A percentile compares a stretch with the other conserved stretches of the same genome.
phyloP scores from a whole-genome alignment of 2,113 vertebrate species.

The Phrynocephalus versicolor region DNA sequence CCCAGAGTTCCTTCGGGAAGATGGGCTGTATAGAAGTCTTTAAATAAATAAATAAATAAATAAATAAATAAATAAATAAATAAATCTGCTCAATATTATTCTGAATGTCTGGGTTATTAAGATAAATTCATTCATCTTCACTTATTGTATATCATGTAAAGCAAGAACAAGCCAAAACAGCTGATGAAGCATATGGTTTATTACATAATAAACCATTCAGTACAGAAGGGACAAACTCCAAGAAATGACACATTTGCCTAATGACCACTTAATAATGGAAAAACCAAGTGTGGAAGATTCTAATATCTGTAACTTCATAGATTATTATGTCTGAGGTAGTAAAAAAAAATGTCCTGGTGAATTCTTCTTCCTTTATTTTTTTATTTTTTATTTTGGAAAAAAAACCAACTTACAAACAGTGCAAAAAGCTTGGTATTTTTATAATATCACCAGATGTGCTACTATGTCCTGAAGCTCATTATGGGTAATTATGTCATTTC shows the following conservation, averaged over 20 bases:
- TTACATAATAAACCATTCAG: conserved; percentile 45
- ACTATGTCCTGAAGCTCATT: background rate
- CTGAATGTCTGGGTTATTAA: conserved; percentile 56
- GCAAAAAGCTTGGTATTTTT: background rate
- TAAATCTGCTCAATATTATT: conserved; percentile 24
- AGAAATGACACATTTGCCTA: conserved; percentile 51
- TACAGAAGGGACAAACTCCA: conserved; percentile 64
- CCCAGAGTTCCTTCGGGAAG: too few relatives aligned
- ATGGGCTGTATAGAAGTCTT: too few relatives aligned
- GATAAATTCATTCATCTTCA: conserved; percentile 55
- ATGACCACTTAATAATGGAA: conserved; percentile 56
- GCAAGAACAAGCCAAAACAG: conserved; percentile 73
- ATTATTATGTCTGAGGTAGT: background rate
- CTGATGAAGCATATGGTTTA: conserved; percentile 76
- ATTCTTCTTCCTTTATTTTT: too few relatives aligned
- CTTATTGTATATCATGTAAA: conserved; percentile 61
- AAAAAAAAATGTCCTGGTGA: background rate
- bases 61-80: too few relatives aligned
- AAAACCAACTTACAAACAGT: background rate
- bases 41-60: too few relatives aligned
- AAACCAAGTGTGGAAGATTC: conserved; percentile 50
- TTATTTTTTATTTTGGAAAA: background rate
- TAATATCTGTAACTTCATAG: conserved; percentile 45
- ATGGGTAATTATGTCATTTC: background rate
- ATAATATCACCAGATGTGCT: background rate